Evolutionary conservation across 2,113 vertebrate species (phyloP), one percentile per base, ranked within the genome.

Genomic region (Solenodon paradoxus): DNA sequence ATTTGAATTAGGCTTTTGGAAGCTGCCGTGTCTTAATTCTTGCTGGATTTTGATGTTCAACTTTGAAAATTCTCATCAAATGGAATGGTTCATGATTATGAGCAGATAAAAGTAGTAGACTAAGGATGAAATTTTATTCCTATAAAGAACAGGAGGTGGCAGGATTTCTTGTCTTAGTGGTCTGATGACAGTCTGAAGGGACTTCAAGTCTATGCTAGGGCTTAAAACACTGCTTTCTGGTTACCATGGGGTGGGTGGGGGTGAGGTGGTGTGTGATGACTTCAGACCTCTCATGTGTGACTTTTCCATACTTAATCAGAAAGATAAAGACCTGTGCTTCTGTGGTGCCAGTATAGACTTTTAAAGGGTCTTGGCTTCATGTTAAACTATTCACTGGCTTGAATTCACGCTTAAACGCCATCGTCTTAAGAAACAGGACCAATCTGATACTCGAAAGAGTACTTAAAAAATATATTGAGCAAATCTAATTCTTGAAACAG

Each of bases 1-100:
- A 63, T 80, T 66, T 92, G 63, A 94, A 45, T 95, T 85, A 53
- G n/a, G 28, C 51, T 88, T 90, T 92, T 84, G 45, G n/a, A 96
- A 93, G 75, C 47, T 96, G 28, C 72, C 61, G 35, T 68, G 42
- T 88, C 69, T 71, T 95, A 82, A 92, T 90, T 88, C 35, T 87
- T 89, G 74, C 24, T 78, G 30, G 85, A 59, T 84, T 80, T 88
- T 91, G 38, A 84, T 88, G 96, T 91, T 92, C 80, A 94, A 26
- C 32, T 80, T 77, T 77, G 40, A 68, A 93, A 66, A 42, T 40
- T 75, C 89, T 89, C 88, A 89, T n/a, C 83, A 86, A 92, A 45
- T 59, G 66, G 55, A 87, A 90, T 57, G 66, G 32, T 32, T 74
- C 71, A 85, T 9, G 90, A 19, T 86, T 71, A 51, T 35, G 16